Percentiles rank a stretch among this genome's conserved stretches.
These are phyloP conservation scores for Macrocentrus cingulum DNA, from an alignment of 1,140 invertebrate genomes.

Conservation along the genomic window DNA sequence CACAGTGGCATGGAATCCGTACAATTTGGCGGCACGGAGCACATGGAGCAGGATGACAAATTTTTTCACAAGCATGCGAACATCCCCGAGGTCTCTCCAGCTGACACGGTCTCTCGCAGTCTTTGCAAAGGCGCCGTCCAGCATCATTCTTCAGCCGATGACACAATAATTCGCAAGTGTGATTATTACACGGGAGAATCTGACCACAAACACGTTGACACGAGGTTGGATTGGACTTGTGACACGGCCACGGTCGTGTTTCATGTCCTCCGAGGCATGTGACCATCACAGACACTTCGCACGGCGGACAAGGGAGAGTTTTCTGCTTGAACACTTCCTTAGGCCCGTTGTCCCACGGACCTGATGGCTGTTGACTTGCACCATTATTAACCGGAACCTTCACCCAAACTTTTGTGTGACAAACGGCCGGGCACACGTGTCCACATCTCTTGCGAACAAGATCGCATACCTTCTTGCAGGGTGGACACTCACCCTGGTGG, in stretches of 20 bases:
- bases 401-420: constrained; percentile 79
- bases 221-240: constrained; percentile 67
- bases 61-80: constrained; percentile 71
- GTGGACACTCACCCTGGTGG: constrained; percentile 85
- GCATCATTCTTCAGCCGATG: constrained; percentile 63
- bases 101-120: constrained; percentile 72
- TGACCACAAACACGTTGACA: constrained; percentile 76
- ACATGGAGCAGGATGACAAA: constrained; percentile 76
- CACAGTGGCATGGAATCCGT: constrained; percentile 78
- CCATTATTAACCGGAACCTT: constrained; percentile 61
- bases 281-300: constrained; percentile 70
- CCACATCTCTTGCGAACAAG: constrained; percentile 66
- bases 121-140: constrained; percentile 64
- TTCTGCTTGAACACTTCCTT: constrained; percentile 67
- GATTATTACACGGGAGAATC: constrained; percentile 74
- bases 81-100: constrained; percentile 75
- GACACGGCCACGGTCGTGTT: constrained; percentile 73
- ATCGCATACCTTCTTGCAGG: constrained; percentile 75
- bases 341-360: constrained; percentile 79
- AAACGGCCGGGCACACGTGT: constrained; percentile 74
- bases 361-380: constrained; percentile 65
- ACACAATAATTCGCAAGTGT: constrained; percentile 73
- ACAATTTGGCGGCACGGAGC: constrained; percentile 72
- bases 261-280: constrained; percentile 85
- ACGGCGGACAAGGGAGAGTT: constrained; percentile 70